Evolutionary conservation across 92 coral and sea anemone genomes (phyloP), one percentile per base, ranked within the genome.

Genomic region (Parazoanthus darwini): DNA sequence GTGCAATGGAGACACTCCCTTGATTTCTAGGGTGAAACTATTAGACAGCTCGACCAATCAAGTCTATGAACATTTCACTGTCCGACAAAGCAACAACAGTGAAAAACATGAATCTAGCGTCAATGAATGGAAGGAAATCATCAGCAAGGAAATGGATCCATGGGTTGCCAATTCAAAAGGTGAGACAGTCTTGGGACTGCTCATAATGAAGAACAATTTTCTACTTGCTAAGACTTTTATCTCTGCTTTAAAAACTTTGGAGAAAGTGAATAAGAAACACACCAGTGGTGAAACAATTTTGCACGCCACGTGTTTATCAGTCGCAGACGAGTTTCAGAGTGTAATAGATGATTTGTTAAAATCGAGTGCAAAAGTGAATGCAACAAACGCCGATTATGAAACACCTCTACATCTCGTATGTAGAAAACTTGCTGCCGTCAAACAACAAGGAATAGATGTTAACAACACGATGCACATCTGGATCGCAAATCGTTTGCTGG

Each of bases 1-100:
- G n/a, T 66, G 66, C 33, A 82, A 82, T 38, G 58, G 71, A 82
- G 76, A 82, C 33, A 82, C 86, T 3, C 86, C 86, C 37, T 38
- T 82, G 58, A 22, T 82, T 16, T 13, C 86, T 46, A 39, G 86
- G 63, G 76, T 70, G 3, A 82, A 66, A n/a, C 8, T 5, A 0
- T 56, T 56, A 56, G 16, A 13, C 65, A 56, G 65, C 22, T 5
- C 20, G 51, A 63, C 25, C 8, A 23, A 22, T 18, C 63, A 54
- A 1, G 63, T 54, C 14, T 54, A 54, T 54, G 63, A 54, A 54
- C 15, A 54, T 9, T 9, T 54, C 18, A 54, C 0, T 5, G 13
- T 54, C 63, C 63, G 14, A 2, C 4, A 15, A 54, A 54, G 18
- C 63, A 54, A 15, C 63, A 15, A 54, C 63, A 14, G 2, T 0